Percentiles rank a stretch among this genome's conserved stretches.
Conservation (phyloP, 1,140 invertebrate genomes). For the Sweltsa coloradensis region DNA sequence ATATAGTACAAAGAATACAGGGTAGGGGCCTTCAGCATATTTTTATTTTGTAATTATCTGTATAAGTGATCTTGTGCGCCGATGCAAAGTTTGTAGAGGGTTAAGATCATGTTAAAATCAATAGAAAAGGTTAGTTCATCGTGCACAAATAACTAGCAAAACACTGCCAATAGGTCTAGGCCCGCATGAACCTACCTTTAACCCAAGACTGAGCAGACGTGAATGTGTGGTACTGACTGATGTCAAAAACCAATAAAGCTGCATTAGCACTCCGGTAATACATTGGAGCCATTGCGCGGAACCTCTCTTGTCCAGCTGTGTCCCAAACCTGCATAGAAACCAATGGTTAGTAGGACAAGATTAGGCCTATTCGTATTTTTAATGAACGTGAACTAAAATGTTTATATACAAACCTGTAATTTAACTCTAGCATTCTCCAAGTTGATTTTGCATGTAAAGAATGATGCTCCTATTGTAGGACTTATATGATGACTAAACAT, state of each 20-base stretch:
- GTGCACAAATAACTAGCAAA: not conserved
- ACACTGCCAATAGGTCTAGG: not conserved
- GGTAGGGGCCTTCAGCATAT: too few relatives aligned
- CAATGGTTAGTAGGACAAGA: conserved; percentile 18
- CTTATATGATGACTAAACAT: conserved; percentile 56
- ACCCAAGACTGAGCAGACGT: conserved; percentile 66
- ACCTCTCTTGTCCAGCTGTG: conserved; percentile 76
- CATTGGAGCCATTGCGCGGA: conserved; percentile 80
- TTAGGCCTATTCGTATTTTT: not conserved
- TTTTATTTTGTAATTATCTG: too few relatives aligned
- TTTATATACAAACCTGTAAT: conserved; percentile 44
- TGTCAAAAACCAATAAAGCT: conserved; percentile 76
- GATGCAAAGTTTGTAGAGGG: too few relatives aligned
- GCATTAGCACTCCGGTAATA: conserved; percentile 86
- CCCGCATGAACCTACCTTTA: conserved; percentile 38
- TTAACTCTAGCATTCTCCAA: conserved; percentile 53
- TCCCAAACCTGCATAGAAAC: conserved; percentile 62
- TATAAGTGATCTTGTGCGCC: too few relatives aligned
- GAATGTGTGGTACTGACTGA: conserved; percentile 62
- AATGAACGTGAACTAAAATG: not conserved
- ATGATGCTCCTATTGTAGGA: conserved; percentile 79
- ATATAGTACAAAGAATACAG: too few relatives aligned
- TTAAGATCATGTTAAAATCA: too few relatives aligned
- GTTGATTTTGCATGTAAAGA: conserved; percentile 71
- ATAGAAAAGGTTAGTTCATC: conserved; percentile 9